Evolutionary conservation across 2,113 vertebrate genomes (phyloP).

Genomic region (Amazona guildingii): DNA sequence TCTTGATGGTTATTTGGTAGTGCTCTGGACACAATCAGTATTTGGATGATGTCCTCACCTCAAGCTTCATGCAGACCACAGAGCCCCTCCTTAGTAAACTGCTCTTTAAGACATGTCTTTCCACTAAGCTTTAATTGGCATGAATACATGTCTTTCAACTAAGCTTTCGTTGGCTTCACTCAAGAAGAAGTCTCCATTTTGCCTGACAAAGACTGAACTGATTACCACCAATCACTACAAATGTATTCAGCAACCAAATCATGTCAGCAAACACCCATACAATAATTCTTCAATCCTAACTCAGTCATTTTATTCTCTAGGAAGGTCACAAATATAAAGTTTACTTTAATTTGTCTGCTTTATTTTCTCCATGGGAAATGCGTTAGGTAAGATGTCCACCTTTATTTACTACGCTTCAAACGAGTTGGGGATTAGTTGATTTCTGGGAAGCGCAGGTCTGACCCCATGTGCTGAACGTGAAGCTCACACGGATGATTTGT

Average conservation of each 20-base stretch:
- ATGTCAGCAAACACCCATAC: background rate
- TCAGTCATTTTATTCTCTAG: background rate
- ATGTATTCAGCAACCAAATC: background rate
- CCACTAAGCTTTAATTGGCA: accelerated
- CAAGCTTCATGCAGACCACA: background rate
- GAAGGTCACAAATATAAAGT: background rate
- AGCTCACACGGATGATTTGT: background rate
- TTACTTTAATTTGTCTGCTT: constrained; percentile 1
- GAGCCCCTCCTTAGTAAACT: background rate
- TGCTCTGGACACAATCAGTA: background rate
- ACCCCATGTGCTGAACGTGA: background rate
- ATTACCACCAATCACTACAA: background rate
- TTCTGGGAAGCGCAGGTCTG: background rate
- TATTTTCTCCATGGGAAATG: constrained; percentile 34
- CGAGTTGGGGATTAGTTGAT: background rate
- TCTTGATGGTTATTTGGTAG: background rate
- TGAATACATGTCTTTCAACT: background rate
- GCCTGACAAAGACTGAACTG: background rate
- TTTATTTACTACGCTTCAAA: background rate
- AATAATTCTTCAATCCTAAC: background rate
- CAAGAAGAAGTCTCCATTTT: background rate
- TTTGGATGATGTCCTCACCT: background rate
- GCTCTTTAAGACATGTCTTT: background rate
- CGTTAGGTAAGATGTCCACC: background rate
- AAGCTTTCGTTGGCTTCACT: background rate